Base-by-base conservation (phyloP, 1,140 invertebrate genomes). In the Lanistes nyassanus region DNA sequence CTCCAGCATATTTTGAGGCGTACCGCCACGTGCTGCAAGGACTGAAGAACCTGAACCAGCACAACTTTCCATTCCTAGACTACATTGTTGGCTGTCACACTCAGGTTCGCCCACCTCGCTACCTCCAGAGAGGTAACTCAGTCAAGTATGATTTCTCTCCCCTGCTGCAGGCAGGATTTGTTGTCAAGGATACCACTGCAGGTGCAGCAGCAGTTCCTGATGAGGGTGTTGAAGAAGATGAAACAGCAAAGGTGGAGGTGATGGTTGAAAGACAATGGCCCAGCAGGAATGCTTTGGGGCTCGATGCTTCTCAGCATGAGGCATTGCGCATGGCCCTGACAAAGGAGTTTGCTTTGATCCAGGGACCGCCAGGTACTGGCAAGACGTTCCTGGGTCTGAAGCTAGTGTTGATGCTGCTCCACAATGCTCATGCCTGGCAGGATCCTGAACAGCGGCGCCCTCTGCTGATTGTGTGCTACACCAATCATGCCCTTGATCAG, bases 401-500 rank as follows among this genome's bases (percentile, higher is more conserved):
- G 72, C 83, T 90, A 16, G 81, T 89, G 4, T 78, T 88, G 67
- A 75, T 81, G 62, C 79, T 90, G 23, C 78, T 90, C 16, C 75
- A 84, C 34, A 90, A 90, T 80, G 62, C 71, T 36, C 53, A 80
- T 16, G 64, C 83, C 5, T 88, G 87, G 87, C 55, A 58, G 36
- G 71, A 75, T 51, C 76, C 78, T 19, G 74, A 68, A 3, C 80
- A 80, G 23, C 75, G 47, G 23, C 55, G 72, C 13, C 93, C 94
- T 11, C 93, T 97, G 75, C 86, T 97, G 6, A 90, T 97, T 13
- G 92, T 96, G 26, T 95, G 94, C 83, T 95, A 93, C 79, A 96
- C 95, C 0, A 97, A 97, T 85, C 94, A 96, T 87, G 95, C 95
- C 0, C 84, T 97, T 5, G 95, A 97, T 90, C 95, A 97, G 84